These are phyloP conservation scores for Petaurus breviceps DNA, from an alignment of 2,113 vertebrate genomes.

Conservation along the genomic window DNA sequence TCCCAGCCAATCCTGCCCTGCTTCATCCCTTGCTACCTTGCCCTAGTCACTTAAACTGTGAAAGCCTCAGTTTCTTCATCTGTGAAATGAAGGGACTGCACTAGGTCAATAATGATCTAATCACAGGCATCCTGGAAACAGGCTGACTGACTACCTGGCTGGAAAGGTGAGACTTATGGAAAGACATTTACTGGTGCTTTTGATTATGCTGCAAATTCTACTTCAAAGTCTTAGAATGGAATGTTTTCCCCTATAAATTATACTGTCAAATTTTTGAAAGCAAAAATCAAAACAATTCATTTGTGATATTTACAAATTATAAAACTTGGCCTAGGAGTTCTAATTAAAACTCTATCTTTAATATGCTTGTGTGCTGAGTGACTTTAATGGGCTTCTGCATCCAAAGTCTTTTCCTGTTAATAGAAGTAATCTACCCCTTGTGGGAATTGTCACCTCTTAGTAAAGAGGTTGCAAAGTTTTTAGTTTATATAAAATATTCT, in stretches of 20 bases:
- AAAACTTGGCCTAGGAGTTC: background rate
- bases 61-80: background rate
- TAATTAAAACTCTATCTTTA: background rate
- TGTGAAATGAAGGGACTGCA: background rate
- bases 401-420: background rate
- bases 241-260: background rate
- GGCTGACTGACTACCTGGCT: background rate
- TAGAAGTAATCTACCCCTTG: background rate
- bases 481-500: conserved; percentile 8
- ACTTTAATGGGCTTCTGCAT: background rate
- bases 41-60: background rate
- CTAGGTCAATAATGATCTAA: background rate
- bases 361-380: background rate
- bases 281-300: background rate
- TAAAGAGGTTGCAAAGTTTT: background rate
- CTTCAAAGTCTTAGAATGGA: background rate
- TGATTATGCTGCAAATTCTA: background rate
- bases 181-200: background rate
- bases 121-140: background rate
- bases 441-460: background rate
- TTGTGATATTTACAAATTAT: background rate
- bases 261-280: background rate
- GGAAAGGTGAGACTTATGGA: background rate
- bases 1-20: background rate
- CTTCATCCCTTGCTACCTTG: background rate